Evolutionary conservation across 2,888 invertebrate genomes (phyloP), one percentile per base, ranked within the genome.

Genomic region (Luperina testacea): DNA sequence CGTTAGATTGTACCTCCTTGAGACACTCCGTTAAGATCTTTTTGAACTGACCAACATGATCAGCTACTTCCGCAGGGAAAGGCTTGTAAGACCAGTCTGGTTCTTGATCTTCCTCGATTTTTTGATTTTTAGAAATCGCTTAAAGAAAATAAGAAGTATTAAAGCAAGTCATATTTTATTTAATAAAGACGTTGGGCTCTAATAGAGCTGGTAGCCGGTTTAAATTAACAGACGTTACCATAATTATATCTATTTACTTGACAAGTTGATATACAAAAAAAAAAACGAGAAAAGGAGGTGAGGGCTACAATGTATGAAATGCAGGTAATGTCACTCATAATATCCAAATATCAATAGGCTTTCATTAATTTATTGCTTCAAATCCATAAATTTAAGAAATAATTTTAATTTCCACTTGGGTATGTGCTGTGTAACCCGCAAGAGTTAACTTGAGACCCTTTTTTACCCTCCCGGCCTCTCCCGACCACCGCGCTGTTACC

Each of bases 31-130:
- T 90, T 96, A 97, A 96, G 82, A 96, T 97, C 48, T 85, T 91
- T 82, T 96, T 96, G 85, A 97, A 97, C 63, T 94, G 92, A 0
- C 90, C 86, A 0, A 95, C 96, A 85, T 96, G 93, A 0, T 81
- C 75, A 4, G 90, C 89, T 5, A 95, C 91, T 81, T 94, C 95
- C 68, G 90, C 87, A 0, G 95, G 96, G 20, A 96, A 93, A 0
- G 92, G 74, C 72, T 89, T 93, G 88, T 96, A 98, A 97, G 97
- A 94, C 99, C 95, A 95, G 79, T 95, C 95, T 0, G 95, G 95
- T 2, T 92, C 92, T 5, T 74, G 85, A 13, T 91, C 90, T 53
- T 92, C 91, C 0, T 86, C 88, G 9, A 75, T 89, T 75, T 88
- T 87, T 32, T 32, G 32, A 32, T 32, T 32, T 24, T 84, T 83